A percentile compares a stretch with the other conserved stretches of the same genome.
Conservation (phyloP, 2,797 vertebrate genomes). For the Alcedo atthis region DNA sequence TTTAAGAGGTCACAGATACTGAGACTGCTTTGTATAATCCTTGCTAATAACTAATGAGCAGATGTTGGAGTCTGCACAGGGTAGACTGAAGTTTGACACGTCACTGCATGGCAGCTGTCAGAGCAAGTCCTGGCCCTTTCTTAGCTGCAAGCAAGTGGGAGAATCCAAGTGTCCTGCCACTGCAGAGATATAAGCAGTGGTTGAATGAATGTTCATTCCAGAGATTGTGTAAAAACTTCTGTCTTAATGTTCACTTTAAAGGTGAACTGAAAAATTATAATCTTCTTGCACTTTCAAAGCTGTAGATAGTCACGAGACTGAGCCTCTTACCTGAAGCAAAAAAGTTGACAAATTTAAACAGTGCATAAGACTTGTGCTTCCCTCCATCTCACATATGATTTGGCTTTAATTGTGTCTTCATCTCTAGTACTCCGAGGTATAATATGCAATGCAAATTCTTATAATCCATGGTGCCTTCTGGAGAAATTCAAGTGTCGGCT, state of each 20-base stretch:
- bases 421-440: neutral
- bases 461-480: neutral
- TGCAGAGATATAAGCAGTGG: neutral
- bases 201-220: neutral
- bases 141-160: neutral
- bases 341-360: neutral
- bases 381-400: neutral
- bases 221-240: neutral
- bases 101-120: neutral
- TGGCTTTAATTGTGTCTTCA: neutral
- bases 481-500: neutral
- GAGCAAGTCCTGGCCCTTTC: neutral
- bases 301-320: neutral
- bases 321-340: neutral
- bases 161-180: neutral
- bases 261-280: neutral
- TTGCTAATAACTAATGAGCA: neutral
- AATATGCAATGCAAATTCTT: conserved; percentile 15
- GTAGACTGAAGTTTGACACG: neutral
- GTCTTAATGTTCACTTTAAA: neutral
- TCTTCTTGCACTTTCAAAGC: neutral
- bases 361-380: neutral
- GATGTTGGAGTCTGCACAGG: neutral
- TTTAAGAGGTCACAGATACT: neutral
- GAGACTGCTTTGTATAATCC: neutral